phyloP scores from a whole-genome alignment of 2,113 vertebrate species.

The Rattus norvegicus region DNA sequence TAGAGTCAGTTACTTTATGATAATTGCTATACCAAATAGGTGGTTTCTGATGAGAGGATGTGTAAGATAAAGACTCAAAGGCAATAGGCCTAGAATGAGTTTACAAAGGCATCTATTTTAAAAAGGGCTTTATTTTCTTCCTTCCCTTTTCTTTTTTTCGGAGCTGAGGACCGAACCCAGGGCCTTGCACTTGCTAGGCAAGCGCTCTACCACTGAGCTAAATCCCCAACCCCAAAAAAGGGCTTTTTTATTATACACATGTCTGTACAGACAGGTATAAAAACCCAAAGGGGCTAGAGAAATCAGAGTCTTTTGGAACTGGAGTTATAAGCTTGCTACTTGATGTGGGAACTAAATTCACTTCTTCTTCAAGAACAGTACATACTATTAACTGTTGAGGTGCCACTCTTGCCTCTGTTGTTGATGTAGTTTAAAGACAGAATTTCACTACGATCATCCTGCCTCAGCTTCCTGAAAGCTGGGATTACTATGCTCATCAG shows the following conservation, averaged over 20 bases:
- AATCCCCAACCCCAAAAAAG: no score
- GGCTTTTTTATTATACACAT: background rate
- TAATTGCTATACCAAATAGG: background rate
- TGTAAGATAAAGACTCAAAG: background rate
- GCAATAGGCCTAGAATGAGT: background rate
- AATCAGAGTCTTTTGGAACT: background rate
- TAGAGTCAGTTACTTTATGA: background rate
- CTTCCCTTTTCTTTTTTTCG: no score
- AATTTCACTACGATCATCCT: background rate
- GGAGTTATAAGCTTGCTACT: background rate
- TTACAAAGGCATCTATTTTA: background rate
- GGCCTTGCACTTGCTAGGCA: no score
- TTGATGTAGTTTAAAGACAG: background rate
- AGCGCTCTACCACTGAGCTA: no score
- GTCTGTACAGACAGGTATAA: background rate
- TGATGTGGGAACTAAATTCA: background rate
- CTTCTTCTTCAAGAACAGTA: background rate
- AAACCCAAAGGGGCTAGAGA: background rate
- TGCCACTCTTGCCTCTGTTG: background rate
- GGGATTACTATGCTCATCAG: background rate
- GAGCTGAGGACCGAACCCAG: no score
- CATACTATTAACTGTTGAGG: background rate
- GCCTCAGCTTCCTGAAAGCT: background rate
- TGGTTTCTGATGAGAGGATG: constrained; percentile 47
- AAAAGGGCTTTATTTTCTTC: no score